Evolutionary conservation across 2,113 vertebrate species (phyloP).

Genomic region (Cygnus buccinator): DNA sequence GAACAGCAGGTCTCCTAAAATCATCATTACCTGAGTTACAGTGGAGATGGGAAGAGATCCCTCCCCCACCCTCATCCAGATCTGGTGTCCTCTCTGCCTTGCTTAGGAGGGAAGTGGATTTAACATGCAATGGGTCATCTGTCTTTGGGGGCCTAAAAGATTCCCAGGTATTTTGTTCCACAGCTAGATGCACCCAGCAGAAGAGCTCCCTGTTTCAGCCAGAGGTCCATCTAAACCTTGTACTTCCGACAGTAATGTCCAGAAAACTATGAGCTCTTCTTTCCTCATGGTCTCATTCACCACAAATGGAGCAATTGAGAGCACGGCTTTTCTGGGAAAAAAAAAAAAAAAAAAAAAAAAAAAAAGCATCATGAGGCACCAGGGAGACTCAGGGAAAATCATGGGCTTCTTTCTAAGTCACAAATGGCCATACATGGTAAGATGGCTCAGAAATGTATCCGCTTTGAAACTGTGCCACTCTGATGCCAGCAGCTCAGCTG

Average conservation of each 20-base stretch:
- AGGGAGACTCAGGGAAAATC: neutral
- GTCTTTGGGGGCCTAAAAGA: neutral
- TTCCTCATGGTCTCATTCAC: accelerated
- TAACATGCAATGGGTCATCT: neutral
- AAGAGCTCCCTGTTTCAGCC: accelerated
- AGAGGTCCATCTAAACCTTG: neutral
- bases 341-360: neutral
- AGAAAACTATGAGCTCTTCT: neutral
- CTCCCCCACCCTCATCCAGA: neutral
- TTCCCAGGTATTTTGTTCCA: neutral
- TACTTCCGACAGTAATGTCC: neutral
- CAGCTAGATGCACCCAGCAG: neutral
- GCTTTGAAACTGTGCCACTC: neutral
- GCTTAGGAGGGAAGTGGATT: neutral
- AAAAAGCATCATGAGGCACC: neutral
- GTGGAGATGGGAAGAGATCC: neutral
- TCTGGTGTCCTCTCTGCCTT: neutral
- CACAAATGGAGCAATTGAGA: neutral
- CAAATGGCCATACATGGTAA: neutral
- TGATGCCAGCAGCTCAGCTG: neutral
- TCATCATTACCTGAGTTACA: neutral
- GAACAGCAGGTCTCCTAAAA: neutral
- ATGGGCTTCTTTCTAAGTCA: neutral
- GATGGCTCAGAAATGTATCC: neutral
- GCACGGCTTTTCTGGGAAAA: neutral